Evolutionary conservation across 2,888 invertebrate species (phyloP), one percentile per base, ranked within the genome.

Genomic region (Sussaba pulchella): DNA sequence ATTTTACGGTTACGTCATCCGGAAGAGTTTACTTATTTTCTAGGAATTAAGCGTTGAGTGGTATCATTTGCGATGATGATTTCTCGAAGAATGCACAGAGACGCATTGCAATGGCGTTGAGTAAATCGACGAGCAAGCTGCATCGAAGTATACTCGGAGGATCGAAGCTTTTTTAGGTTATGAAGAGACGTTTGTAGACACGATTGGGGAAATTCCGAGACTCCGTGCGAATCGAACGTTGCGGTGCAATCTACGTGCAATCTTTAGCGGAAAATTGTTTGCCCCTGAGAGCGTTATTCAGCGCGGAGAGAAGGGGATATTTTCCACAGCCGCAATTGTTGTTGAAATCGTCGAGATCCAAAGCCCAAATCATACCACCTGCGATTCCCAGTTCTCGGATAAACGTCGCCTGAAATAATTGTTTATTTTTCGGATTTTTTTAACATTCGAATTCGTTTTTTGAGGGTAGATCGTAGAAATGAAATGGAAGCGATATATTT

Each of bases 301-400:
- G 90, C 0, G 96, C 95, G 26, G 94, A 93, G 64, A 96, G 91
- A 12, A 97, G 91, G 0, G 96, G 96, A 91, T 95, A 94, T 66
- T 94, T 93, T 3, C 95, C 95, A 90, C 96, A 96, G 1, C 96
- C 96, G 88, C 97, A 97, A 81, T 94, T 94, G 70, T 63, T 91
- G 83, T 94, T 95, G 89, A 97, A 97, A 92, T 97, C 97, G 86
- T 97, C 97, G 85, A 97, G 94, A 93, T 97, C 97, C 39, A 97
- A 92, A 0, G 97, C 97, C 97, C 97, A 97, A 74, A 97, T 95
- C 97, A 97, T 97, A 31, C 96, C 97, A 71, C 97, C 97, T 24
- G 95, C 97, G 45, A 98, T 94, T 85, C 95, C 94, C 89, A 96
- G 93, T 14, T 95, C 94, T 82, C 96, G 94, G 41, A 97, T 95